A percentile compares a stretch with the other conserved stretches of the same genome.
These are phyloP conservation scores for Rhingia campestris DNA, from an alignment of 2,888 invertebrate genomes.

Conservation along the genomic window DNA sequence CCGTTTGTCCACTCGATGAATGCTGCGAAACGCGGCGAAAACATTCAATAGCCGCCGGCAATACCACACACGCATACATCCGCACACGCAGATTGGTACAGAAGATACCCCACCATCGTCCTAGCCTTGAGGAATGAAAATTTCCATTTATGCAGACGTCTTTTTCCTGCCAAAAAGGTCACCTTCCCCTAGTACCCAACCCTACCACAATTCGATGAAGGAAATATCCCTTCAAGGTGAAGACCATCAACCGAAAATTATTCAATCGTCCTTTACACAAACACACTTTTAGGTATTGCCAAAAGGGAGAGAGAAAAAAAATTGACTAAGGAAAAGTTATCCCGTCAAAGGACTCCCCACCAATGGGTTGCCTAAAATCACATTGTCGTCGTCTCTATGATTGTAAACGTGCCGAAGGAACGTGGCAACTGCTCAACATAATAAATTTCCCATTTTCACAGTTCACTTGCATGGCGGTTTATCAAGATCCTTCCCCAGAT, in stretches of 20 bases:
- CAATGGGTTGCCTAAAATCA: background rate
- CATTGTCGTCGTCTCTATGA: conserved; percentile 36
- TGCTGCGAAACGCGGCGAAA: background rate
- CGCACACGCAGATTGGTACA: background rate
- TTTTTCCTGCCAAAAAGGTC: conserved; percentile 53
- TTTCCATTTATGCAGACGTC: conserved; percentile 18
- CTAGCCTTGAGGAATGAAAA: background rate
- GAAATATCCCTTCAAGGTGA: conserved; percentile 10
- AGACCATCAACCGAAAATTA: conserved; percentile 37
- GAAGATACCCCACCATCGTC: background rate
- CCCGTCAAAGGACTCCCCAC: background rate
- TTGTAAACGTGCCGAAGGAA: conserved; percentile 12
- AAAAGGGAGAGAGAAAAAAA: background rate
- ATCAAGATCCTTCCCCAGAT: conserved; percentile 28
- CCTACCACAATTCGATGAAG: background rate
- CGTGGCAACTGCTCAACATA: conserved; percentile 35
- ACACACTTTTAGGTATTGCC: background rate
- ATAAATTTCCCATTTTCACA: conserved; percentile 51
- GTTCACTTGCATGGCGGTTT: conserved; percentile 50
- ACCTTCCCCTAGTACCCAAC: background rate
- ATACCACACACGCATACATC: conserved; percentile 1
- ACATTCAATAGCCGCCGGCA: conserved; percentile 5
- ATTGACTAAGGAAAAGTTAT: background rate
- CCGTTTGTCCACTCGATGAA: background rate
- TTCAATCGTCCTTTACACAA: conserved; percentile 36